A percentile compares a stretch with the other conserved stretches of the same genome.
These are phyloP conservation scores for Girardia tigrina DNA, from an alignment of 2,888 invertebrate genomes.

Conservation along the genomic window DNA sequence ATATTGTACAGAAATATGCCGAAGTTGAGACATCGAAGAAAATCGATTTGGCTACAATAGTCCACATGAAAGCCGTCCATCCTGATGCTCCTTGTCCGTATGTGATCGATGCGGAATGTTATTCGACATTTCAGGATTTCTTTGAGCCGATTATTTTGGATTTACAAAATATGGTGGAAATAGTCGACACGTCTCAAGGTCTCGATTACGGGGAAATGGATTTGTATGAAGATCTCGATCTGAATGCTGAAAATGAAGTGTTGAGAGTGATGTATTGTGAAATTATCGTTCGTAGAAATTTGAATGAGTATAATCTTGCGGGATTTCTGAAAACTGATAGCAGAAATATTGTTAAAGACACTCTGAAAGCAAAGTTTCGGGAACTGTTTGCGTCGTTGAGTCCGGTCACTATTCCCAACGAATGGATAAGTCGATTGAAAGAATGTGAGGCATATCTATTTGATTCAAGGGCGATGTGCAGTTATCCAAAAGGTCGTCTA, in stretches of 20 bases:
- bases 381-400: background rate
- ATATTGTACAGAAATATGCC: background rate
- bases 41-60: background rate
- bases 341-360: background rate
- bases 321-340: background rate
- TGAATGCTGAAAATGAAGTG: background rate
- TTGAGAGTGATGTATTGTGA: slow-evolving; percentile 3
- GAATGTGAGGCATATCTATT: background rate
- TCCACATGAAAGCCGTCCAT: background rate
- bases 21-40: background rate
- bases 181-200: background rate
- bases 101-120: background rate
- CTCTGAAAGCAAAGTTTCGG: background rate
- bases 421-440: background rate
- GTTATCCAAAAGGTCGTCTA: slow-evolving; percentile 5
- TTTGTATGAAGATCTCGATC: background rate
- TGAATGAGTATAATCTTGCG: background rate
- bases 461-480: background rate
- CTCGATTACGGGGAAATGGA: background rate
- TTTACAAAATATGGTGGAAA: background rate
- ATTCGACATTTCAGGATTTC: background rate
- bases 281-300: slow-evolving; percentile 9
- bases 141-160: background rate
- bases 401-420: background rate
- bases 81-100: background rate